Percentiles rank a stretch among this genome's conserved stretches.
Conservation (phyloP, 2,113 vertebrate genomes). For the Gnathonemus longibarbis region DNA sequence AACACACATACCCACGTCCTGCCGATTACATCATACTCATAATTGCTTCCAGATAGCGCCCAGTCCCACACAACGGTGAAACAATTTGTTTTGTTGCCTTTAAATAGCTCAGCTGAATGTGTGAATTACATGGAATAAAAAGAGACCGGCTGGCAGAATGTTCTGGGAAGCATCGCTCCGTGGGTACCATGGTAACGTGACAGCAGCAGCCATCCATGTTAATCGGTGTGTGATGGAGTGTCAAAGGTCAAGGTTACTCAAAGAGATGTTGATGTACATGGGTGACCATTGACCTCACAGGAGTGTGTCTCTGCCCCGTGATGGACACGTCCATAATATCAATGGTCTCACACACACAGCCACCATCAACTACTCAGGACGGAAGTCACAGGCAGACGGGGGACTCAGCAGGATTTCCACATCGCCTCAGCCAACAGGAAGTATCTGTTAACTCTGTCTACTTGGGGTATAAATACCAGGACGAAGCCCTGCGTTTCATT, state of each 20-base stretch:
- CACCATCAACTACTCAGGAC: not conserved
- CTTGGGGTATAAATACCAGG: not conserved
- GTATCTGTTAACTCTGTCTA: not conserved
- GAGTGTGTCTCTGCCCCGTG: not conserved
- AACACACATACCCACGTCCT: not conserved
- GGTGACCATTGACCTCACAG: not conserved
- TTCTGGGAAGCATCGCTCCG: not conserved
- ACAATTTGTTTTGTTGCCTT: constrained; percentile 1
- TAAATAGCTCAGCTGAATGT: not conserved
- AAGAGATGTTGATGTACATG: not conserved
- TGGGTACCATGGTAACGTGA: constrained; percentile 6
- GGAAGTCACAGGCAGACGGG: not conserved
- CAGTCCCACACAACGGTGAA: not conserved
- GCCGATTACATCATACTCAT: not conserved
- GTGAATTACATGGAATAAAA: not conserved
- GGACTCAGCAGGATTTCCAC: not conserved
- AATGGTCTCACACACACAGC: not conserved
- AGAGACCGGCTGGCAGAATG: not conserved
- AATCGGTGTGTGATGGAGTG: not conserved
- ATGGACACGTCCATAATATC: not conserved
- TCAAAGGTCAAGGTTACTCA: not conserved
- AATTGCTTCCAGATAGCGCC: not conserved
- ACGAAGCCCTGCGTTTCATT: not conserved
- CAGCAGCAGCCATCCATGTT: not conserved
- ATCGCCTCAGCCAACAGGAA: not conserved